Base-by-base conservation (phyloP, 2,888 invertebrate genomes). In the Anarsia innoxiella region DNA sequence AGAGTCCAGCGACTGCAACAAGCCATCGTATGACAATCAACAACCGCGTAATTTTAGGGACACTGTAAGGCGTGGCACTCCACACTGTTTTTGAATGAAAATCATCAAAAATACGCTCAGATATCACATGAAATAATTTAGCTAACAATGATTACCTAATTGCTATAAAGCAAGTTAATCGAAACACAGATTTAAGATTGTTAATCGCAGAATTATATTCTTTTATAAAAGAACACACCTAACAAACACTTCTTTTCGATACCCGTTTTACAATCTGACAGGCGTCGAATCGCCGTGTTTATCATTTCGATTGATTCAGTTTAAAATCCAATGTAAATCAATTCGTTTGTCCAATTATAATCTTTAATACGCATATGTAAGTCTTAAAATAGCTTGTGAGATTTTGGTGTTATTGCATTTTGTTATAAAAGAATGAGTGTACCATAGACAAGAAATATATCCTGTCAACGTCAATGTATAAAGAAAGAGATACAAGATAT, bases 21-120 rank as follows among this genome's bases (percentile, higher is more conserved):
- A 64, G 53, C 63, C 56, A 68, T 51, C 48, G 56, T 44, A 44
- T 42, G 39, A 39, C 36, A 40, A n/a, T 37, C 44, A 44, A 42
- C 45, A 45, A 47, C 39, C 42, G 50, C 41, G 40, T 48, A 46
- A 53, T 48, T 32, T 13, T 36, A 35, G 34, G 47, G 44, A 45
- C n/a, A 51, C 43, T 40, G 49, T 56, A 53, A 79, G 80, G 80
- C 80, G 80, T 80, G 80, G 80, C 80, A 79, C 68, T 64, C 52
- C 51, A 53, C 59, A 52, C 59, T 46, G 40, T 54, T 71, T 46
- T 55, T 79, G 73, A 79, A 76, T 78, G 62, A 77, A 77, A 78
- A 68, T 30, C 36, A 15, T 14, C 12, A 11, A 11, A 35, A 16
- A 15, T 19, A 28, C 12, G 1, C n/a, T n/a, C 6, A 11, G 6